Conservation (phyloP, 1,140 invertebrate species). For the Tyrophagus putrescentiae region DNA sequence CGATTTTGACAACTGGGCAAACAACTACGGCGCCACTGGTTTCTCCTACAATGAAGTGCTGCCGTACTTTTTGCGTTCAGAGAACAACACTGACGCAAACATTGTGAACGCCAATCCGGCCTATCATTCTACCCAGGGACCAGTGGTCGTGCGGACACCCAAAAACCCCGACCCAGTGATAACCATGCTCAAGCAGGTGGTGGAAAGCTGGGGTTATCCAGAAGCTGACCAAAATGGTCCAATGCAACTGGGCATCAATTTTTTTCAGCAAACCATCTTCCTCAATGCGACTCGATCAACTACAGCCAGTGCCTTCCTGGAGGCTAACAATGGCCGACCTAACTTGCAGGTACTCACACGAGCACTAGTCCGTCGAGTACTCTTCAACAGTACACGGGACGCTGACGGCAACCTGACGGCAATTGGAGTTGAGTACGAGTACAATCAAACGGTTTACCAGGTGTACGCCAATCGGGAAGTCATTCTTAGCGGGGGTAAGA, state of each 20-base stretch:
- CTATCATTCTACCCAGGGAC: slow-evolving; percentile 52
- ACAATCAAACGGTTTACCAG: slow-evolving; percentile 44
- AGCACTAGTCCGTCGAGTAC: slow-evolving; percentile 58
- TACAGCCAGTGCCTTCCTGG: slow-evolving; percentile 70
- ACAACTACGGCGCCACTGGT: slow-evolving; percentile 52
- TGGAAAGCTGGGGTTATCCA: slow-evolving; percentile 58
- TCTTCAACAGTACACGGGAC: slow-evolving; percentile 62
- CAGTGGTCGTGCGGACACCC: slow-evolving; percentile 63
- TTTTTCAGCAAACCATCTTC: slow-evolving; percentile 62
- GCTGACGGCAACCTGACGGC: slow-evolving; percentile 63
- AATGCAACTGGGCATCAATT: slow-evolving; percentile 45
- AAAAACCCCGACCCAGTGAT: slow-evolving; percentile 62
- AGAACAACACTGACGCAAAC: slow-evolving; percentile 29
- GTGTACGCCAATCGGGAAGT: slow-evolving; percentile 57
- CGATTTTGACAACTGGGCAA: slow-evolving; percentile 75
- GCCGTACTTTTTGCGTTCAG: slow-evolving; percentile 43
- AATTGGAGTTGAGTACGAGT: slow-evolving; percentile 55
- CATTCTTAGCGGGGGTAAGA: slow-evolving; percentile 57
- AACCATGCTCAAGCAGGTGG: slow-evolving; percentile 45
- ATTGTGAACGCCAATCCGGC: slow-evolving; percentile 40
- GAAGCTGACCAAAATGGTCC: slow-evolving; percentile 64
- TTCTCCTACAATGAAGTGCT: slow-evolving; percentile 74
- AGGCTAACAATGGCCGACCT: slow-evolving; percentile 56
- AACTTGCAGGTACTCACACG: slow-evolving; percentile 74
- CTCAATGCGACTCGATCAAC: slow-evolving; percentile 71